A percentile compares a stretch with the other conserved stretches of the same genome.
Evolutionary conservation across 2,888 invertebrate genomes (phyloP).

Genomic region (Himalopsyche tibetana): DNA sequence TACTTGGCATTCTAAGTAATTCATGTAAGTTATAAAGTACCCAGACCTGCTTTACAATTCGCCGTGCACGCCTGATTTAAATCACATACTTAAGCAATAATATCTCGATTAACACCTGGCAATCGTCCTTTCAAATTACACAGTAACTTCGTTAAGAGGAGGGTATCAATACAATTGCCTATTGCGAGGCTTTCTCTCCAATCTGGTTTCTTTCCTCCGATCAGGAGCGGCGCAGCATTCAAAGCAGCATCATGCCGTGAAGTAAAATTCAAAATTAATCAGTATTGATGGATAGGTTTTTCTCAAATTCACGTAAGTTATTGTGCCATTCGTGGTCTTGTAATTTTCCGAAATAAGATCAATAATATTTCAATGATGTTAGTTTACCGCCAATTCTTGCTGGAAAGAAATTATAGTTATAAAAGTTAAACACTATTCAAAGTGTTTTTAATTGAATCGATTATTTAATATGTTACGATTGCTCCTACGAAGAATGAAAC

Average conservation of each 20-base stretch:
- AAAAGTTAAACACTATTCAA: too few species aligned
- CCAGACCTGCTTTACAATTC: slow-evolving; percentile 13
- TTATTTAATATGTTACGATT: too few species aligned
- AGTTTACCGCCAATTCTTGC: too few species aligned
- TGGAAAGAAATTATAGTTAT: too few species aligned
- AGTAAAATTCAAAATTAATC: too few species aligned
- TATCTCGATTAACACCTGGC: slow-evolving; percentile 43
- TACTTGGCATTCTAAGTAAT: not conserved
- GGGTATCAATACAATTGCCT: slow-evolving; percentile 42
- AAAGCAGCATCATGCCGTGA: not conserved
- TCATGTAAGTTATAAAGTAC: not conserved
- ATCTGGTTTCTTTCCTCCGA: slow-evolving; percentile 20
- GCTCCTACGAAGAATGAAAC: too few species aligned
- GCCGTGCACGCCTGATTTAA: slow-evolving; percentile 27
- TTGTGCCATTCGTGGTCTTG: too few species aligned
- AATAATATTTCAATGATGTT: too few species aligned
- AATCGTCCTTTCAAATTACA: slow-evolving; percentile 38
- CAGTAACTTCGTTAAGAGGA: slow-evolving; percentile 42
- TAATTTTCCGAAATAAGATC: too few species aligned
- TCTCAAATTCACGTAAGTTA: too few species aligned
- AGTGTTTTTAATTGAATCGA: too few species aligned
- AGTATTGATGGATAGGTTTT: too few species aligned
- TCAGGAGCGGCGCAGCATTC: not conserved
- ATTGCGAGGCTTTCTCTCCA: slow-evolving; percentile 24
- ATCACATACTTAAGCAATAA: slow-evolving; percentile 41